Evolutionary conservation across 2,888 invertebrate genomes (phyloP).

Genomic region (Drosophila pseudotalamancana): DNA sequence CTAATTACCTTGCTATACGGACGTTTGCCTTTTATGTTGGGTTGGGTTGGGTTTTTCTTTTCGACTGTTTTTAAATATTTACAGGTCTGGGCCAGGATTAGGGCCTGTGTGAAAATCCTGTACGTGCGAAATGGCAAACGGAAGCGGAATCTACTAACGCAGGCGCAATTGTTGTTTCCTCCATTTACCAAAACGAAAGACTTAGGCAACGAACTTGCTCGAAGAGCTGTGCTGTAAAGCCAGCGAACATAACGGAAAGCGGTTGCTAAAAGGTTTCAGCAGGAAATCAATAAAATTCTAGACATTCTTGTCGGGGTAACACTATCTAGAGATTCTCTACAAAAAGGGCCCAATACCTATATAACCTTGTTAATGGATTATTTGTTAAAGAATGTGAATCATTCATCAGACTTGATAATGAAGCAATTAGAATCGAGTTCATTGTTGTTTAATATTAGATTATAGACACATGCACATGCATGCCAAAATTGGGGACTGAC

Average conservation of each 20-base stretch:
- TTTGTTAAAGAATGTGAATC: conserved; percentile 17
- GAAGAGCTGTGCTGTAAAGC: conserved; percentile 5
- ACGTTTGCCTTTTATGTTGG: conserved; percentile 54
- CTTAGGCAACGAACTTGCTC: conserved; percentile 52
- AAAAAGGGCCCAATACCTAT: neutral
- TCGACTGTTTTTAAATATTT: conserved; percentile 52
- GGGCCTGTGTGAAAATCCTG: conserved; percentile 24
- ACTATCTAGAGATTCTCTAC: neutral
- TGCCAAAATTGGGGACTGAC: too few species aligned
- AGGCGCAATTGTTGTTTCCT: conserved; percentile 9
- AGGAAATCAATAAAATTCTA: neutral
- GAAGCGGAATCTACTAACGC: conserved; percentile 54
- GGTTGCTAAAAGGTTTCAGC: neutral
- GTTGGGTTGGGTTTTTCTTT: conserved; percentile 39
- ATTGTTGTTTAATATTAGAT: too few species aligned
- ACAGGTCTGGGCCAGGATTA: conserved; percentile 21
- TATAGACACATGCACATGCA: too few species aligned
- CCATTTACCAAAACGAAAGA: conserved; percentile 34
- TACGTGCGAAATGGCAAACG: conserved; percentile 62
- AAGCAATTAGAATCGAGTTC: neutral
- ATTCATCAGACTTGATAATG: neutral
- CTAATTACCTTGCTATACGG: conserved; percentile 45
- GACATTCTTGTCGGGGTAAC: neutral
- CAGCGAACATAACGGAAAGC: neutral
- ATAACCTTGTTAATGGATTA: neutral